These are phyloP conservation scores for Tipula vernalis DNA, from an alignment of 2,888 invertebrate genomes.

Conservation along the genomic window DNA sequence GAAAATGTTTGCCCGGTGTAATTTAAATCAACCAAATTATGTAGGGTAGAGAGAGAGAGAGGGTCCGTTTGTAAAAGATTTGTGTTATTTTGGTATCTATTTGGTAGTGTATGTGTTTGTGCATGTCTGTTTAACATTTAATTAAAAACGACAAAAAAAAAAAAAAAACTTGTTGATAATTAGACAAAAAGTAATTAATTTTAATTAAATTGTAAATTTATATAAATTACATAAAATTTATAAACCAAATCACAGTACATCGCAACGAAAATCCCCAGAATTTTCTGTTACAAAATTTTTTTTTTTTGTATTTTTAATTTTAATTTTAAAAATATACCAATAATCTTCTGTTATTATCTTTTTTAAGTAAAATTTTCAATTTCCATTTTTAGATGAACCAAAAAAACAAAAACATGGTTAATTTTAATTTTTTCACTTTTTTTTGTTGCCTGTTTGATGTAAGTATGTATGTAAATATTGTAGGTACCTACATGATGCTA, in stretches of 20 bases:
- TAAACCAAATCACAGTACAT: neutral
- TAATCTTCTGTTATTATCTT: neutral
- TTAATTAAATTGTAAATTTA: neutral
- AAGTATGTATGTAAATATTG: neutral
- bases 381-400: neutral
- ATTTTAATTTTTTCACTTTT: neutral
- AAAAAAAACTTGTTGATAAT: neutral
- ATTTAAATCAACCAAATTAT: neutral
- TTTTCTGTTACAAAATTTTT: neutral
- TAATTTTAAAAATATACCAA: neutral
- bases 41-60: neutral
- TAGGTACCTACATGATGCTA: neutral
- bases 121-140: neutral
- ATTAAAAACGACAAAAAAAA: neutral
- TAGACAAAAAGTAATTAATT: neutral
- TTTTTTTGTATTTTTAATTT: neutral
- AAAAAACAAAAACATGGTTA: neutral
- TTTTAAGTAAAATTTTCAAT: neutral
- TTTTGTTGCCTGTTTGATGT: neutral
- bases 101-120: neutral
- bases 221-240: neutral
- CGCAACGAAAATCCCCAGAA: neutral
- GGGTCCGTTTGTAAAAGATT: neutral
- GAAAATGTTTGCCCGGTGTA: neutral
- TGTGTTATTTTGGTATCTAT: neutral